These are phyloP conservation scores for Temnothorax longispinosus DNA, from an alignment of 1,140 invertebrate species.

Conservation along the genomic window DNA sequence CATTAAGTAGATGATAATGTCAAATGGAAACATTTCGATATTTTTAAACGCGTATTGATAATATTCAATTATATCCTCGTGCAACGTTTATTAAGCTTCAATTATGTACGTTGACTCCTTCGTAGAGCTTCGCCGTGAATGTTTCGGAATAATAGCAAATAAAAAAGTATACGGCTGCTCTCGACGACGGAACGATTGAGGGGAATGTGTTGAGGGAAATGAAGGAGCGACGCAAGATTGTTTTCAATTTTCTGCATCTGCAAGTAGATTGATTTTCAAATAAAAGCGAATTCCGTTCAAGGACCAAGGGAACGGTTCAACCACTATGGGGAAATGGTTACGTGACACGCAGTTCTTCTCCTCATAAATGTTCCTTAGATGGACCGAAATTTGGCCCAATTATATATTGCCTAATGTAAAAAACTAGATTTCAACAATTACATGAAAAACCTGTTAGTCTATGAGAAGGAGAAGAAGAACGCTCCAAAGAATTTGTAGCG, in stretches of 20 bases:
- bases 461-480: too few relatives aligned
- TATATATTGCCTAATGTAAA: too few relatives aligned
- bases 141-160: neutral
- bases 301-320: neutral
- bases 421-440: too few relatives aligned
- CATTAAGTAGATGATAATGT: conserved; percentile 6
- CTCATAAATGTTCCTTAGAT: neutral
- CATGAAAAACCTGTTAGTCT: too few relatives aligned
- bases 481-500: too few relatives aligned
- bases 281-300: conserved; percentile 14
- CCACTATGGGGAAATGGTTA: neutral
- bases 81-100: neutral
- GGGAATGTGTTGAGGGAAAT: neutral
- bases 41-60: conserved; percentile 26
- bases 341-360: neutral
- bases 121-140: neutral
- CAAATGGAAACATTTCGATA: conserved; percentile 8
- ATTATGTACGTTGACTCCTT: neutral
- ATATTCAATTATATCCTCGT: neutral
- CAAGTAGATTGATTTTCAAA: conserved; percentile 36
- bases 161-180: neutral
- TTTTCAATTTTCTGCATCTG: conserved; percentile 38
- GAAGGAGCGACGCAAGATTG: neutral
- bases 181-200: neutral
- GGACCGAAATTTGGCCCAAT: too few relatives aligned